phyloP scores from a whole-genome alignment of 2,113 vertebrate genomes.

The Manacus vitellinus region DNA sequence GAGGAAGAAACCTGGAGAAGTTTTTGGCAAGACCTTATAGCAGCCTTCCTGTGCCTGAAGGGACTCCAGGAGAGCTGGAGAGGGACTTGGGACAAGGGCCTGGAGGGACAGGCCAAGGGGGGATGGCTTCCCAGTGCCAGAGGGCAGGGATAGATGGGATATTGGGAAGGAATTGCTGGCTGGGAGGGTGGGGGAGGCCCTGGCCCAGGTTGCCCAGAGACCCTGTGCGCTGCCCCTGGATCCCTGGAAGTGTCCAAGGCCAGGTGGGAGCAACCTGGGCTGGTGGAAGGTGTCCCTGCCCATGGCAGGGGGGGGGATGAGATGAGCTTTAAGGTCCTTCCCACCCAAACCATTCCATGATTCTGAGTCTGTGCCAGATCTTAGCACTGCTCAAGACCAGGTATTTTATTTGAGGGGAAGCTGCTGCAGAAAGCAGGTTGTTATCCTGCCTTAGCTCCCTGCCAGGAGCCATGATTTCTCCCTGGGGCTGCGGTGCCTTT shows the following conservation, averaged over 20 bases:
- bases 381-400: neutral
- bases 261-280: neutral
- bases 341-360: neutral
- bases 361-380: neutral
- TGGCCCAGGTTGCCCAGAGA: neutral
- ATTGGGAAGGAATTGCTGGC: neutral
- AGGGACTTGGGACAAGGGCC: neutral
- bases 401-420: neutral
- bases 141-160: neutral
- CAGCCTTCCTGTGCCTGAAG: neutral
- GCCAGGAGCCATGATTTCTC: neutral
- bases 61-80: neutral
- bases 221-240: neutral
- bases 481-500: neutral
- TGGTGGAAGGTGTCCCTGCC: neutral
- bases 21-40: neutral
- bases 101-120: neutral
- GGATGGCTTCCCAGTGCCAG: neutral
- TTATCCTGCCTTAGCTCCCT: neutral
- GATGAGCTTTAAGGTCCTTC: neutral
- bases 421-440: neutral
- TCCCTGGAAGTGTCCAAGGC: neutral
- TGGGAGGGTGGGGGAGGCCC: neutral
- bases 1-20: neutral
- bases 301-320: neutral